These are phyloP conservation scores for Hesperophylax magnus DNA, from an alignment of 1,140 invertebrate species.

Conservation along the genomic window DNA sequence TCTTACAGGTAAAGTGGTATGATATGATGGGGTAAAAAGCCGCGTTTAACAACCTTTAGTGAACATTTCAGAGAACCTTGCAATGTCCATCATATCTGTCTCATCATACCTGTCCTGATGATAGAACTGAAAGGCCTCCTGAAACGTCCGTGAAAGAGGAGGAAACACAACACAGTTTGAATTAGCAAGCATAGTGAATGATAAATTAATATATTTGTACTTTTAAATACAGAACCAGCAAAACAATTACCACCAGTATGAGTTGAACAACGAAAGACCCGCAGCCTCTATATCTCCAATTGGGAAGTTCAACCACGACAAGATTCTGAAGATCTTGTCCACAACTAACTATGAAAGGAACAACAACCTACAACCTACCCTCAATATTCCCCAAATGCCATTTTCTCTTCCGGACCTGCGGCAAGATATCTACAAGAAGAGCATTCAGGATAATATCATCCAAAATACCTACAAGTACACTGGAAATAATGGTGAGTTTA, in stretches of 20 bases:
- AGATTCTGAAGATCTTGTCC: constrained; percentile 61
- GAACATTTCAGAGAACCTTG: too few relatives aligned
- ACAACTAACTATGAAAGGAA: constrained; percentile 65
- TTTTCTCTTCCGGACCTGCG: constrained; percentile 61
- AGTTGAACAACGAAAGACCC: constrained; percentile 28
- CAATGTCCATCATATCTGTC: too few relatives aligned
- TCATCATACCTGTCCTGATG: too few relatives aligned
- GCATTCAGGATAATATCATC: constrained; percentile 65
- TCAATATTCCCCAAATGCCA: constrained; percentile 60
- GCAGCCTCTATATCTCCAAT: constrained; percentile 8
- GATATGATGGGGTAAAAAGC: too few relatives aligned
- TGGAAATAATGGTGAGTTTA: constrained; percentile 32
- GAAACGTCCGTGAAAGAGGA: background rate
- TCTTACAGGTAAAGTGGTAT: too few relatives aligned
- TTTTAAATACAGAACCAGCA: constrained; percentile 3
- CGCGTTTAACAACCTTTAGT: too few relatives aligned
- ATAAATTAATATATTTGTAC: background rate
- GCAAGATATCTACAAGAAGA: constrained; percentile 64
- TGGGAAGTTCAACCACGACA: constrained; percentile 55
- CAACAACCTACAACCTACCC: constrained; percentile 62
- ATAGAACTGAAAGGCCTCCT: too few relatives aligned
- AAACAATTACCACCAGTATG: constrained; percentile 43
- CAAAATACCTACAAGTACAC: constrained; percentile 61
- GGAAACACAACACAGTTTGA: background rate
- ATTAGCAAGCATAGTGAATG: background rate